Base-by-base conservation (phyloP, 2,888 invertebrate species). In the Clostera curtula region DNA sequence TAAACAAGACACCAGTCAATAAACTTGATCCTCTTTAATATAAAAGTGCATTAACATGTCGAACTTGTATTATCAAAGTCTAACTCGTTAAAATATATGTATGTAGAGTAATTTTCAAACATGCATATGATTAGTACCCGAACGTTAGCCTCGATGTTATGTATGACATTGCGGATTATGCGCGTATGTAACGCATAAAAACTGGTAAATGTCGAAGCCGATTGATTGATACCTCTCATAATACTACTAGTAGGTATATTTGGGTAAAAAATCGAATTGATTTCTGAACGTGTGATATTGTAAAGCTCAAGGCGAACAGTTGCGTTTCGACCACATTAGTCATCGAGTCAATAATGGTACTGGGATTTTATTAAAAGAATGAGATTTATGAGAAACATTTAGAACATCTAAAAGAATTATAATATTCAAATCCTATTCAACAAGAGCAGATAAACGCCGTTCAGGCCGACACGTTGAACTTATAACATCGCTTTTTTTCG, bases 131-230 rank as follows among this genome's bases (percentile, higher is more conserved):
- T 42, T 40, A 40, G 27, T 37, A 34, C 30, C 24, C 28, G 27
- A 36, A 20, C 27, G 31, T 31, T 43, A 44, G 38, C 50, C 41
- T 43, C 36, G 40, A 35, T 24, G 46, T 46, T 43, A 31, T 49
- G n/a, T 41, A 40, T 37, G 34, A 20, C 31, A 31, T 11, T 21
- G 24, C 29, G 18, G 21, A 17, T 29, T 2, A 18, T 30, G 28
- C 29, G 5, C 9, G 13, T 20, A 35, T 22, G 14, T 9, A 14
- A 5, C 19, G 23, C 12, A 33, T 29, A 24, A 13, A 25, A 20
- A 32, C 20, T 21, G 14, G 12, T 6, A 8, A 20, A 13, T 29
- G 24, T 29, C 24, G 34, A 29, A 18, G 16, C 20, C 22, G 24
- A 34, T 37, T 31, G 36, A 33, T 27, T 19, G 30, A 24, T 23